Percentiles rank a stretch among this genome's conserved stretches.
Evolutionary conservation across 2,113 vertebrate species (phyloP).

Genomic region (Salminus brasiliensis): DNA sequence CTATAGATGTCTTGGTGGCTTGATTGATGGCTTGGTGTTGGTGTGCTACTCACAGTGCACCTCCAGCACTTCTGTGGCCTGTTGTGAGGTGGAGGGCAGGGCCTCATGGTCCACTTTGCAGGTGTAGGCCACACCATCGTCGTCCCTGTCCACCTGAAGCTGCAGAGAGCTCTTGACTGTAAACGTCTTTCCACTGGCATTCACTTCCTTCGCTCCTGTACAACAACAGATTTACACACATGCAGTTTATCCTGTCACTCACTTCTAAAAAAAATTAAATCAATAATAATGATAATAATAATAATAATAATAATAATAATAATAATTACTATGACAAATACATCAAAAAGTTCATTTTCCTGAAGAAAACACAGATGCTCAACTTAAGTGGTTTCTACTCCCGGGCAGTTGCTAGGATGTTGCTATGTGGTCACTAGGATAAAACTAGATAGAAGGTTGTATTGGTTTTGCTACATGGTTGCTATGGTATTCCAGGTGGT

Average conservation of each 20-base stretch:
- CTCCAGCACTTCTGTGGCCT: conserved; percentile 94
- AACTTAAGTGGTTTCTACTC: too few species aligned
- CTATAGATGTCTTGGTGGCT: too few species aligned
- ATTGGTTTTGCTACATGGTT: too few species aligned
- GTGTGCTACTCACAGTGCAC: conserved; percentile 92
- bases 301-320: too few species aligned
- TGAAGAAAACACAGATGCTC: too few species aligned
- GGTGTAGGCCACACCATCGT: conserved; percentile 91
- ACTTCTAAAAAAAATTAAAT: neutral
- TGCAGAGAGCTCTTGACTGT: conserved; percentile 93
- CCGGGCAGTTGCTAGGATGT: too few species aligned
- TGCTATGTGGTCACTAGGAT: too few species aligned
- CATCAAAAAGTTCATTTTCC: too few species aligned
- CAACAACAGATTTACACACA: conserved; percentile 50
- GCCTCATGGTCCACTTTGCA: conserved; percentile 97
- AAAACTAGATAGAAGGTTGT: too few species aligned
- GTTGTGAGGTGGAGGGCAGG: conserved; percentile 86
- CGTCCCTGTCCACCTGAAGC: conserved; percentile 89
- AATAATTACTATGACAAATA: too few species aligned
- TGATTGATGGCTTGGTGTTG: neutral
- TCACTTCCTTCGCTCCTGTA: conserved; percentile 91
- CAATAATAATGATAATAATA: too few species aligned
- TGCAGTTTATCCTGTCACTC: neutral
- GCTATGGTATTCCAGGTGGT: too few species aligned
- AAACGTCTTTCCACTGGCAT: conserved; percentile 92